A percentile compares a stretch with the other conserved stretches of the same genome.
Conservation (phyloP, 1,140 invertebrate genomes). For the Metaphire vulgaris region DNA sequence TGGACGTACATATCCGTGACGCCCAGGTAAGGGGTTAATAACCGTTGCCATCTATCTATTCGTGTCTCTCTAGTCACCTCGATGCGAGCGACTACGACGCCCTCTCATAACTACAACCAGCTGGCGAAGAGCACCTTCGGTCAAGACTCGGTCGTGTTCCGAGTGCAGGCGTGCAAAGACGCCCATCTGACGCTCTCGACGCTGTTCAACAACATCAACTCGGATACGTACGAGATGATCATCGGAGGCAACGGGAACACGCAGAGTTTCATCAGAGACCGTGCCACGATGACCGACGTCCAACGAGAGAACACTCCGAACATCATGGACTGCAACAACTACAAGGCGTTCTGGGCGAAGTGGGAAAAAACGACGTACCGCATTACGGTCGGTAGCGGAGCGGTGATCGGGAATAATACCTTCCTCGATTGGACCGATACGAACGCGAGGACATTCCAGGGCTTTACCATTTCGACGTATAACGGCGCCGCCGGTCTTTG, state of each 20-base stretch:
- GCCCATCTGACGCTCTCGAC: neutral
- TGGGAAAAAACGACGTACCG: neutral
- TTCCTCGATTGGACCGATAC: neutral
- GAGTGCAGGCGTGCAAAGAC: constrained; percentile 6
- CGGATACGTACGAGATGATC: neutral
- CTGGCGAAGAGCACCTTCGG: neutral
- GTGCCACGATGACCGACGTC: neutral
- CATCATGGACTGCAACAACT: constrained; percentile 11
- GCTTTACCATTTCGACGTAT: neutral
- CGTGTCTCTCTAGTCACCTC: neutral
- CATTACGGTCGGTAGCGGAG: neutral
- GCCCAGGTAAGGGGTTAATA: too few species aligned
- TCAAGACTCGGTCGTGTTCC: constrained; percentile 7
- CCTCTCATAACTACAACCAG: neutral
- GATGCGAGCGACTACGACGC: neutral
- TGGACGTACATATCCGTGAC: too few species aligned
- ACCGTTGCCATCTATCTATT: too few species aligned
- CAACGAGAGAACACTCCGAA: neutral
- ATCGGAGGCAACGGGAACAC: constrained; percentile 11
- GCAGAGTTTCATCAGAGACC: constrained; percentile 1
- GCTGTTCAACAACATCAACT: neutral
- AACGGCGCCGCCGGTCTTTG: neutral
- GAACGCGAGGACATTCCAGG: neutral
- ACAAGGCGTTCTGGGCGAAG: constrained; percentile 3
- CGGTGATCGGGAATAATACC: neutral